phyloP scores from a whole-genome alignment of 2,888 invertebrate species.

The Omphaloscelis lunosa region DNA sequence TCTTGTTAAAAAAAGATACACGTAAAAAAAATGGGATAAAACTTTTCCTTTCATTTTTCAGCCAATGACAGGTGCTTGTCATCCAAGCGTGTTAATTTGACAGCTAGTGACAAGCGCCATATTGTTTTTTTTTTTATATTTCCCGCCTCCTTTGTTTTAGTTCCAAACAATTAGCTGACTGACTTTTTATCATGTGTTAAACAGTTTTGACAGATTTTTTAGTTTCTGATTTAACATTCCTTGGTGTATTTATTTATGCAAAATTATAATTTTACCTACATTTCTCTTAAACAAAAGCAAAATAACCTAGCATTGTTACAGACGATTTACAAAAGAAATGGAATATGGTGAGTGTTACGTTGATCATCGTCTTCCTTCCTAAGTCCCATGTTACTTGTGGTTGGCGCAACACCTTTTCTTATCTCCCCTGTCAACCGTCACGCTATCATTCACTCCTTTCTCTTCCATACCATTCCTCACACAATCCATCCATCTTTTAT shows the following conservation, averaged over 20 bases:
- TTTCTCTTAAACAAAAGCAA: neutral
- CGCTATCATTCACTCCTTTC: neutral
- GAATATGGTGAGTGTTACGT: neutral
- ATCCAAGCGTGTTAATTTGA: conserved; percentile 73
- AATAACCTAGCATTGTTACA: neutral
- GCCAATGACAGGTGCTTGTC: conserved; percentile 63
- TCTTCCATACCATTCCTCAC: neutral
- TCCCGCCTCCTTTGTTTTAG: conserved; percentile 66
- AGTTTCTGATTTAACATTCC: neutral
- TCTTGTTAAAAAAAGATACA: neutral
- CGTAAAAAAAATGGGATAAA: conserved; percentile 19
- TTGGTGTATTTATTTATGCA: neutral
- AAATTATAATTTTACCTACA: neutral
- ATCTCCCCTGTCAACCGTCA: too few species aligned
- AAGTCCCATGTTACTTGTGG: too few species aligned
- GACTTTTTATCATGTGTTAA: conserved; percentile 57
- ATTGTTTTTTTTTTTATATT: conserved; percentile 67
- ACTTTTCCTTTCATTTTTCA: conserved; percentile 43
- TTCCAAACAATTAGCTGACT: conserved; percentile 36
- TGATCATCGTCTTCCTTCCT: neutral
- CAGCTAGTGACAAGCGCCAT: conserved; percentile 73
- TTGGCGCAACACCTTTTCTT: too few species aligned
- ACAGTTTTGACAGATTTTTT: conserved; percentile 34
- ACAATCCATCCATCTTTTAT: neutral
- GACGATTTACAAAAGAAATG: neutral